These are phyloP conservation scores for Samia ricini DNA, from an alignment of 1,140 invertebrate species.

Conservation along the genomic window DNA sequence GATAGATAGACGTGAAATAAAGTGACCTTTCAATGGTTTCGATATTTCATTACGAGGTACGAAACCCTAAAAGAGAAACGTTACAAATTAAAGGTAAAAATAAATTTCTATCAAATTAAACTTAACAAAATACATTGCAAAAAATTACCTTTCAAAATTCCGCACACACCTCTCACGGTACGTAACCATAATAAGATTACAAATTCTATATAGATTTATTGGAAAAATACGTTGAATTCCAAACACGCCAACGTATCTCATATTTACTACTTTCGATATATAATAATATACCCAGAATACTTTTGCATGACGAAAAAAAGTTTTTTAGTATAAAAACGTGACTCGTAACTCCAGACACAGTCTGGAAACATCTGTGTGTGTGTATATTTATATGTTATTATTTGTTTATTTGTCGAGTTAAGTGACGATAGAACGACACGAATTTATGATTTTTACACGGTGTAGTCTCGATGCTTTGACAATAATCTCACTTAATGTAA, in stretches of 20 bases:
- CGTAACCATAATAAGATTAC: not conserved
- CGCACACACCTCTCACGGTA: not conserved
- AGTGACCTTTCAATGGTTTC: no score
- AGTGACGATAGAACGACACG: no score
- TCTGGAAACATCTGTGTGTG: not conserved
- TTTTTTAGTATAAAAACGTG: not conserved
- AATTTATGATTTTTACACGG: no score
- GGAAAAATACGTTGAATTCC: not conserved
- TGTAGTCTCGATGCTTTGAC: no score
- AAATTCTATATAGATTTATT: slow-evolving; percentile 10
- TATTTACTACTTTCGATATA: not conserved
- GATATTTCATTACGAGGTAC: not conserved
- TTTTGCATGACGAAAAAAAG: not conserved
- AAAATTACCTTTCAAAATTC: not conserved
- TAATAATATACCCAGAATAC: not conserved
- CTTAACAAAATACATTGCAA: not conserved
- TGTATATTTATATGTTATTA: no score
- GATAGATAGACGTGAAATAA: no score
- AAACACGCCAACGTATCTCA: not conserved
- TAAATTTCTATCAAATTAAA: not conserved
- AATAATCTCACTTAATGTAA: no score
- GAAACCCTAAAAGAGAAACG: not conserved
- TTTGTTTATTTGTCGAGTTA: no score
- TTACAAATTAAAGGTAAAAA: not conserved
- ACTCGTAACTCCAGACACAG: not conserved